Evolutionary conservation across 2,113 vertebrate species (phyloP), one percentile per base, ranked within the genome.

Genomic region (Prochilodus magdalenae): DNA sequence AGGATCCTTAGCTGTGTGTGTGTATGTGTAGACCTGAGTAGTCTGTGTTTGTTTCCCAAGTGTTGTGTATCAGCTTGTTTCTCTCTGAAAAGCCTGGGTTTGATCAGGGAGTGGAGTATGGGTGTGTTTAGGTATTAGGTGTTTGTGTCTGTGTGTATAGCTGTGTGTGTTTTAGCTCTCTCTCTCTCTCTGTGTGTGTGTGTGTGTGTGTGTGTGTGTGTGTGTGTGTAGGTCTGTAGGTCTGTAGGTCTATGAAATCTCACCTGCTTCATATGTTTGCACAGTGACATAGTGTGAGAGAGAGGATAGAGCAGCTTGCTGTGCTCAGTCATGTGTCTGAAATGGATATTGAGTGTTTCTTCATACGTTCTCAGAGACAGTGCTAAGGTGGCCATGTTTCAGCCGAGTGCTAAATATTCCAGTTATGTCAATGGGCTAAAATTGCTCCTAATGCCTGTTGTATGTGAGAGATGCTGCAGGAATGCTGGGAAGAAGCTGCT

Each of bases 381-480:
- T 79, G 73, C 66, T n/a, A 73, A 73, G 20, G 29, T 70, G 72
- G 59, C 53, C 65, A n/a, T 76, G 71, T 74, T 24, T 76, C 83
- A 79, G 73, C 80, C 22, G 10, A 16, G 49, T 49, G 75, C 80
- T 84, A 86, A 82, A 66, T 83, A 83, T 91, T 86, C 80, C 24
- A 88, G 40, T 81, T 74, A 88, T 86, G 87, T 87, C 60, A 77
- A 49, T 82, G 24, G 24, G 20, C 71, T 82, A 26, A 69, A 87
- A 18, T 76, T 16, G 60, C n/a, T 22, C n/a, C 18, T 69, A 70
- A 63, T 69, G 63, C 49, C 63, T 53, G 55, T 84, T 87, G 74
- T 84, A 47, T 29, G 63, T 22, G 60, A 76, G 27, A 59, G 72
- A 78, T 27, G 0, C 16, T 62, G 29, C 27, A 3, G 15, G 24